These are phyloP conservation scores for Apogon hyalosoma DNA, from an alignment of 2,797 vertebrate species.

Conservation along the genomic window DNA sequence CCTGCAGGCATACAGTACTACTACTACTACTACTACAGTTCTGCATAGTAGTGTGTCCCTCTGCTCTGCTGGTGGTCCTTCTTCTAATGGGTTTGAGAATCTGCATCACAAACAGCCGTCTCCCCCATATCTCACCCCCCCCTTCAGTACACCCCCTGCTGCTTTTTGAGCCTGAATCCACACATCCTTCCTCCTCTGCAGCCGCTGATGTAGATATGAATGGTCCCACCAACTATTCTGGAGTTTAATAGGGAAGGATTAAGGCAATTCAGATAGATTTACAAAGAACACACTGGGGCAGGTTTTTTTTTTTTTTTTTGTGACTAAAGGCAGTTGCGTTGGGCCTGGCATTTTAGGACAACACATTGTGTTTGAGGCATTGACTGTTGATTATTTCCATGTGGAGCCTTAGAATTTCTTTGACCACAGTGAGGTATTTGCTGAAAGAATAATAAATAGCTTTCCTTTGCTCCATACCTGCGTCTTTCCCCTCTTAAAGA, in stretches of 20 bases:
- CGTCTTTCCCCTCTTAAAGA: conserved; percentile 35
- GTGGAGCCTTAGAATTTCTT: conserved; percentile 62
- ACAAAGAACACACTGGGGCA: conserved; percentile 70
- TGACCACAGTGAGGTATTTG: conserved; percentile 49
- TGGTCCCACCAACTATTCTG: conserved; percentile 60
- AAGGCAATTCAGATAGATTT: conserved; percentile 74
- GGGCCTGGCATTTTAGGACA: conserved; percentile 63
- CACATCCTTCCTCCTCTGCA: conserved; percentile 45
- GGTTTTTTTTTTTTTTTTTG: conserved; percentile 67
- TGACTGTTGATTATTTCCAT: conserved; percentile 75
- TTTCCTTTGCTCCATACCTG: conserved; percentile 51
- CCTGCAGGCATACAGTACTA: conserved; percentile 13
- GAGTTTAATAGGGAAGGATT: conserved; percentile 77
- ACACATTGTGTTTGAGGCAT: conserved; percentile 66
- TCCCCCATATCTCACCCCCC: neutral
- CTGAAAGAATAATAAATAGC: conserved; percentile 45
- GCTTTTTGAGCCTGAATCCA: conserved; percentile 50
- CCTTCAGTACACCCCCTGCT: conserved; percentile 36
- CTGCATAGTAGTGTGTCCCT: conserved; percentile 8
- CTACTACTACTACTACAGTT: neutral
- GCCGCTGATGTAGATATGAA: conserved; percentile 53
- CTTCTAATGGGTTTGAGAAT: conserved; percentile 37
- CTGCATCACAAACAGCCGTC: conserved; percentile 72
- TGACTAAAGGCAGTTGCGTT: conserved; percentile 77
- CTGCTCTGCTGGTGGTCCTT: conserved; percentile 73